Evolutionary conservation across 2,888 invertebrate species (phyloP).

Genomic region (Biston betularia): DNA sequence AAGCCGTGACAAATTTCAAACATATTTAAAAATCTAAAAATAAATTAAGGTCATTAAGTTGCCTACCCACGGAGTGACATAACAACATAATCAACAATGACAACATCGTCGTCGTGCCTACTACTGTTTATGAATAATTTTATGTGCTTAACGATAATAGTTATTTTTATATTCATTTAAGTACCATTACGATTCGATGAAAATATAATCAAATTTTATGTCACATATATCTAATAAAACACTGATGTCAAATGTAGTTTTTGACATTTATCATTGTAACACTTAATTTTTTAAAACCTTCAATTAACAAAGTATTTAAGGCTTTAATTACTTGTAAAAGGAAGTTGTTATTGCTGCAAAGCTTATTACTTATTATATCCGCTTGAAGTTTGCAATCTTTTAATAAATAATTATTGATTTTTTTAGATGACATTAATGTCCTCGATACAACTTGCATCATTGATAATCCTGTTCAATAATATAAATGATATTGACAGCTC

Average conservation of each 20-base stretch:
- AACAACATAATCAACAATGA: constrained; percentile 34
- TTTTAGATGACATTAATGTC: constrained; percentile 42
- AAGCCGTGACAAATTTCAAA: constrained; percentile 5
- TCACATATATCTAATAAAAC: constrained; percentile 24
- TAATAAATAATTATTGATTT: constrained; percentile 6
- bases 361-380: constrained; percentile 40
- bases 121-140: constrained; percentile 40
- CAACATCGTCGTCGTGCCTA: constrained; percentile 34
- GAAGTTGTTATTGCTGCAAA: constrained; percentile 41
- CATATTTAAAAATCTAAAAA: constrained; percentile 16
- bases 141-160: constrained; percentile 38
- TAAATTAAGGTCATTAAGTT: constrained; percentile 10
- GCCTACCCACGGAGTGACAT: constrained; percentile 13
- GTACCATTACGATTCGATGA: constrained; percentile 10
- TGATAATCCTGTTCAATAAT: constrained; percentile 27
- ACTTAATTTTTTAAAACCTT: constrained; percentile 41
- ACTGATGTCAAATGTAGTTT: constrained; percentile 21
- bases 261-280: constrained; percentile 43
- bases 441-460: constrained; percentile 45
- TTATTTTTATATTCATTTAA: constrained; percentile 45
- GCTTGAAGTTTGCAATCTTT: constrained; percentile 3
- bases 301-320: constrained; percentile 40
- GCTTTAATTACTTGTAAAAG: constrained; percentile 45
- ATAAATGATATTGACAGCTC: no score
- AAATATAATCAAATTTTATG: constrained; percentile 19